A percentile compares a stretch with the other conserved stretches of the same genome.
Conservation (phyloP, 2,113 vertebrate species). For the Coptodon rendalli region DNA sequence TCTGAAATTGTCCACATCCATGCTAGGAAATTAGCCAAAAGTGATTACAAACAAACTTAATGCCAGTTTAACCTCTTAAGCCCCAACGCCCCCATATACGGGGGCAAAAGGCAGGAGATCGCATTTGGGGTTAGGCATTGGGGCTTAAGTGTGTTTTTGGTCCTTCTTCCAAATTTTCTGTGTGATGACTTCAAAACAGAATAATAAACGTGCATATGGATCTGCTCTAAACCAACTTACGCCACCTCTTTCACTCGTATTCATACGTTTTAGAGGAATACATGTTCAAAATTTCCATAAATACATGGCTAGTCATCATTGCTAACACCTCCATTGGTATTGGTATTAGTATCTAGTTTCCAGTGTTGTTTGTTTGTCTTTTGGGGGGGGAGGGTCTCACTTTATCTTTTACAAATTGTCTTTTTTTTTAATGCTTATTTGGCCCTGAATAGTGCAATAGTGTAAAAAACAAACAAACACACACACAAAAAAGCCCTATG, state of each 20-base stretch:
- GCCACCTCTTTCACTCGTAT: not conserved
- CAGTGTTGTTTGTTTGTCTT: not conserved
- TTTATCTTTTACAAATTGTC: not conserved
- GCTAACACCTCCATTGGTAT: not conserved
- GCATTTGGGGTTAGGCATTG: not conserved
- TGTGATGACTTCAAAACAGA: not conserved
- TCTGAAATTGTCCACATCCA: not conserved
- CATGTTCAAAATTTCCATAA: not conserved
- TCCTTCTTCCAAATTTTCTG: not conserved
- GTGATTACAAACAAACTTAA: not conserved
- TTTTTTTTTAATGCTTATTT: not conserved
- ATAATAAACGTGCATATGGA: not conserved
- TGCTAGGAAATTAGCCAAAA: not conserved
- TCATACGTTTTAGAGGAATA: not conserved
- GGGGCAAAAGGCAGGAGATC: not conserved
- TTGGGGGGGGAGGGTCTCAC: not conserved
- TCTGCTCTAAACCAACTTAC: not conserved
- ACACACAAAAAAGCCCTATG: not conserved
- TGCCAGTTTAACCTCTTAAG: not conserved
- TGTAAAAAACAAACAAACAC: not conserved
- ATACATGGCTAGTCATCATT: not conserved
- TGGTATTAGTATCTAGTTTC: not conserved
- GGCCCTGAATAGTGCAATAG: not conserved
- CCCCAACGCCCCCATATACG: not conserved
- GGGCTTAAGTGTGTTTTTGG: not conserved